Evolutionary conservation across 2,113 vertebrate species (phyloP).

Genomic region (Phylloscopus trochiloides): DNA sequence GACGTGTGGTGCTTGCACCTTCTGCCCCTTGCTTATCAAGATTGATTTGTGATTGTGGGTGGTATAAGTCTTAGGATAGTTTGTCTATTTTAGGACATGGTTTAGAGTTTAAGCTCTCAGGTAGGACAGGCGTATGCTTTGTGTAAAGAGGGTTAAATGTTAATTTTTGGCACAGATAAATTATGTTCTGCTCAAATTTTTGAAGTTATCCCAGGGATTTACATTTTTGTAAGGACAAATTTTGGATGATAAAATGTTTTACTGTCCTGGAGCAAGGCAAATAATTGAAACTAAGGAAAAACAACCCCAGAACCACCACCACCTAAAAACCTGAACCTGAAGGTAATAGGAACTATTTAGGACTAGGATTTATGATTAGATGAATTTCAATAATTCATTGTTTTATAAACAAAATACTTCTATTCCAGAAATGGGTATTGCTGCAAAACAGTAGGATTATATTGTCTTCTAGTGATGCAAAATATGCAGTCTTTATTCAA

Average conservation of each 20-base stretch:
- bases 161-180: neutral
- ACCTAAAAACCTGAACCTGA: neutral
- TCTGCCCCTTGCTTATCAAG: neutral
- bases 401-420: neutral
- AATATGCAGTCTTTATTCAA: neutral
- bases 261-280: neutral
- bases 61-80: neutral
- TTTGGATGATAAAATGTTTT: neutral
- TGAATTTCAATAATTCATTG: neutral
- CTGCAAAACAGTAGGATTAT: neutral
- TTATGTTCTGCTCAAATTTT: neutral
- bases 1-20: neutral
- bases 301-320: fast-evolving
- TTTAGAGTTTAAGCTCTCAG: neutral
- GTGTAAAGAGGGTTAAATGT: neutral
- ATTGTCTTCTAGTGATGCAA: neutral
- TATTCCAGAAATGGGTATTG: neutral
- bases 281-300: neutral
- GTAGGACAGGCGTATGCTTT: neutral
- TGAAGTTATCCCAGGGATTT: neutral
- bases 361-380: neutral
- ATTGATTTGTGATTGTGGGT: neutral
- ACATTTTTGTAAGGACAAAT: neutral
- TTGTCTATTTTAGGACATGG: neutral
- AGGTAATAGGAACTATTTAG: neutral